These are phyloP conservation scores for Anthoscopus minutus DNA, from an alignment of 2,113 vertebrate genomes.

Conservation along the genomic window DNA sequence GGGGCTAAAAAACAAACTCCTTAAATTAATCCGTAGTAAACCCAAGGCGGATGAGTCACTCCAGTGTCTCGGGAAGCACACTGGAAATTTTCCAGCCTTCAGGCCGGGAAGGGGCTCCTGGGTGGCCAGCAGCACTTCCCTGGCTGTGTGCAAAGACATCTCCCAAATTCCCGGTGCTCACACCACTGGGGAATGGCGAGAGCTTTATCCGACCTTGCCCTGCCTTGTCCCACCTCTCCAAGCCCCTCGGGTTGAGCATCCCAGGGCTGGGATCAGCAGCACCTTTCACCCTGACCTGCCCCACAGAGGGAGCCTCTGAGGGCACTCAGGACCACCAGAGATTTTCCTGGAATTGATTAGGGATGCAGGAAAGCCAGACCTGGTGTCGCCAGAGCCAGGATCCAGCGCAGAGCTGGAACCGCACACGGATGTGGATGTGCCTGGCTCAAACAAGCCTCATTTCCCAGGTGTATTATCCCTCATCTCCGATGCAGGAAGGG, in stretches of 20 bases:
- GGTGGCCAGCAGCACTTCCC: background rate
- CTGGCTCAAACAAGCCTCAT: background rate
- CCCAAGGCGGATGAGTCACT: background rate
- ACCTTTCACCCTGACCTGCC: background rate
- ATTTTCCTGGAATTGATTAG: background rate
- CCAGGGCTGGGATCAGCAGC: background rate
- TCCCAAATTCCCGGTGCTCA: background rate
- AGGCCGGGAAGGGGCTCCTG: background rate
- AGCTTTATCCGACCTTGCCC: fast-evolving
- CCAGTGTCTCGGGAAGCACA: background rate
- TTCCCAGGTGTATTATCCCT: background rate
- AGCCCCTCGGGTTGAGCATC: background rate
- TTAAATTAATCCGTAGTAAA: background rate
- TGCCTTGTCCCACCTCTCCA: fast-evolving
- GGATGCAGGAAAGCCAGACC: background rate
- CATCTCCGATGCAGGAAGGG: background rate
- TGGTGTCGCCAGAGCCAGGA: background rate
- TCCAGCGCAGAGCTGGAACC: background rate
- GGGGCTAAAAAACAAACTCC: background rate
- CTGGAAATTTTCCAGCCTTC: background rate
- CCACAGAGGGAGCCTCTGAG: background rate
- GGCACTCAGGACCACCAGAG: background rate
- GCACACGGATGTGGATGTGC: background rate
- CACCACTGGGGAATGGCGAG: fast-evolving
- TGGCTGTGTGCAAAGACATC: background rate